Evolutionary conservation across 2,113 vertebrate genomes (phyloP).

Genomic region (Eulemur macaco): DNA sequence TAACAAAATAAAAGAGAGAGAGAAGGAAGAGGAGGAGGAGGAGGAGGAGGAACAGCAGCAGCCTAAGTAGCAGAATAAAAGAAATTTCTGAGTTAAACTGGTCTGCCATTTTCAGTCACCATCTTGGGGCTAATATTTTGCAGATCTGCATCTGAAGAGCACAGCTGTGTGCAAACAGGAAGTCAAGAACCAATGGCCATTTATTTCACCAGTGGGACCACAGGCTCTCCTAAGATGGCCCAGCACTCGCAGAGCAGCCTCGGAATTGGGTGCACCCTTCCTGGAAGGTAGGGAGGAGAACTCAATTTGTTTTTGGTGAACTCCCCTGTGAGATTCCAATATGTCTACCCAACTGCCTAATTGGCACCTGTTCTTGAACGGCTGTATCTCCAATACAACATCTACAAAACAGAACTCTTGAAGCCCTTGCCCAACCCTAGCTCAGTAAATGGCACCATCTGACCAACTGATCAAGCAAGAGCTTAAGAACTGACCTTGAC

Average conservation of each 20-base stretch:
- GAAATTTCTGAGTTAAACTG: background rate
- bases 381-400: background rate
- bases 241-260: constrained; percentile 86
- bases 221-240: constrained; percentile 88
- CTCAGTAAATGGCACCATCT: background rate
- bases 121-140: background rate
- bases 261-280: constrained; percentile 81
- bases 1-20: background rate
- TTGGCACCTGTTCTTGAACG: background rate
- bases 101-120: background rate
- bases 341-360: background rate
- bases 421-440: background rate
- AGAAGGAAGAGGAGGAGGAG: background rate
- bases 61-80: background rate
- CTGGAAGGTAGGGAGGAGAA: constrained; percentile 80
- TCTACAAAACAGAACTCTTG: background rate
- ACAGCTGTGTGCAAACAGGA: constrained; percentile 83
- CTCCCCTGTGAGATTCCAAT: background rate
- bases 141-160: constrained; percentile 82
- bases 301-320: background rate
- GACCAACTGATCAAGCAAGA: background rate
- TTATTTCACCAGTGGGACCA: constrained; percentile 89
- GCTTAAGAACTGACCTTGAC: background rate
- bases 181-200: constrained; percentile 86
- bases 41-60: background rate